A percentile compares a stretch with the other conserved stretches of the same genome.
These are phyloP conservation scores for Buceros bicornis DNA, from an alignment of 2,797 vertebrate genomes.

Conservation along the genomic window DNA sequence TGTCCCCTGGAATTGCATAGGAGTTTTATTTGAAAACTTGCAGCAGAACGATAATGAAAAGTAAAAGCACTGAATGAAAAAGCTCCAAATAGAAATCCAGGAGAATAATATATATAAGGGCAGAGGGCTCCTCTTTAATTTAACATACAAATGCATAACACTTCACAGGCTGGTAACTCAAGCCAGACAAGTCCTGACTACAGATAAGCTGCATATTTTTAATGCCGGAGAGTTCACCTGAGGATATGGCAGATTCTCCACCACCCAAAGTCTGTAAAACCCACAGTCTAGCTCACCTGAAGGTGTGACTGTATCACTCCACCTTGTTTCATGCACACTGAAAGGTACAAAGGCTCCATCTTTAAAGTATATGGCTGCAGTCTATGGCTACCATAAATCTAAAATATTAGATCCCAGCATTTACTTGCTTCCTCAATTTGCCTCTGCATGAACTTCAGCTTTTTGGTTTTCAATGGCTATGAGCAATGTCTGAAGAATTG, in stretches of 20 bases:
- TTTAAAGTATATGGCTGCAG: background rate
- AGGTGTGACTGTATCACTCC: background rate
- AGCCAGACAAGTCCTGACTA: slow-evolving; percentile 51
- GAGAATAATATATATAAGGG: slow-evolving; percentile 22
- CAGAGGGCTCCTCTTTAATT: slow-evolving; percentile 52
- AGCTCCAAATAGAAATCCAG: background rate
- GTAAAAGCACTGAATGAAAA: background rate
- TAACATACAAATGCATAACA: slow-evolving; percentile 38
- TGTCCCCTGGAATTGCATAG: background rate
- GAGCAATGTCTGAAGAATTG: background rate
- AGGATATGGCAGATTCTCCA: background rate
- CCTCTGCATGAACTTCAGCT: background rate
- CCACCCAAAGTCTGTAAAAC: background rate
- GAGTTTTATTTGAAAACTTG: background rate
- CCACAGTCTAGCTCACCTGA: background rate
- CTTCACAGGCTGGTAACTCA: slow-evolving; percentile 38
- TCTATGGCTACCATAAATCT: background rate
- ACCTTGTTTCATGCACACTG: background rate
- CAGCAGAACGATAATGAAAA: slow-evolving; percentile 20
- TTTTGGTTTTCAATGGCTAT: background rate
- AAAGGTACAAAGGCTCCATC: background rate
- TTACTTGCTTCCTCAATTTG: background rate
- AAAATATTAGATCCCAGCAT: background rate
- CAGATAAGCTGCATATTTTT: slow-evolving; percentile 40
- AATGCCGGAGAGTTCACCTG: slow-evolving; percentile 13